Conservation (phyloP, 2,113 vertebrate species). For the Apus apus region DNA sequence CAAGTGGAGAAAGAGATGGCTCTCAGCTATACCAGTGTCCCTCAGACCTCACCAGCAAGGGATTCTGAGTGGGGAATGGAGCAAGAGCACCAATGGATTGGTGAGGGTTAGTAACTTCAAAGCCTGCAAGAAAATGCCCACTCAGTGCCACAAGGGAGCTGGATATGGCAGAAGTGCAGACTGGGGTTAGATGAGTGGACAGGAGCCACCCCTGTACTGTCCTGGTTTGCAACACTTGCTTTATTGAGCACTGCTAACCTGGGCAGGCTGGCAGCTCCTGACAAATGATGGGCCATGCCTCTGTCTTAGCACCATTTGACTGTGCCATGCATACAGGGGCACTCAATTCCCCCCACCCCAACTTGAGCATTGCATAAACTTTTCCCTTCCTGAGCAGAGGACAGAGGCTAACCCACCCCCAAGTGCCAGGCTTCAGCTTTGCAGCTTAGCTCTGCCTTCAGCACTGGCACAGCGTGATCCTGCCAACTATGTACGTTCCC, state of each 20-base stretch:
- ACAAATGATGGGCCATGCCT: background rate
- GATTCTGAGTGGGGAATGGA: background rate
- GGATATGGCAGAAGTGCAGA: background rate
- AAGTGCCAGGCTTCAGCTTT: background rate
- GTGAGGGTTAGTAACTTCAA: background rate
- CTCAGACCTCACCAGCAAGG: background rate
- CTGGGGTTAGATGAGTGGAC: background rate
- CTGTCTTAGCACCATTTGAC: background rate
- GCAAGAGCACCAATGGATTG: background rate
- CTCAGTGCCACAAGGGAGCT: background rate
- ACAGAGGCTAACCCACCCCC: background rate
- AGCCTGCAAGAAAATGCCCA: background rate
- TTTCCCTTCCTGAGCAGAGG: background rate
- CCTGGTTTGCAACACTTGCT: background rate
- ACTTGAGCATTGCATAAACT: background rate
- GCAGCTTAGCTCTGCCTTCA: background rate
- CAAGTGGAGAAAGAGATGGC: background rate
- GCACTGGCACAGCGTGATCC: background rate
- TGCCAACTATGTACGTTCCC: background rate
- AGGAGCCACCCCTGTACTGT: background rate
- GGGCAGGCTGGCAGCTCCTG: background rate
- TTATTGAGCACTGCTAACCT: background rate
- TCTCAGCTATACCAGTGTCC: background rate
- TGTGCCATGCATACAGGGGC: background rate
- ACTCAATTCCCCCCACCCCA: background rate